phyloP scores from a whole-genome alignment of 2,113 vertebrate species.

The Litocranius walleri region DNA sequence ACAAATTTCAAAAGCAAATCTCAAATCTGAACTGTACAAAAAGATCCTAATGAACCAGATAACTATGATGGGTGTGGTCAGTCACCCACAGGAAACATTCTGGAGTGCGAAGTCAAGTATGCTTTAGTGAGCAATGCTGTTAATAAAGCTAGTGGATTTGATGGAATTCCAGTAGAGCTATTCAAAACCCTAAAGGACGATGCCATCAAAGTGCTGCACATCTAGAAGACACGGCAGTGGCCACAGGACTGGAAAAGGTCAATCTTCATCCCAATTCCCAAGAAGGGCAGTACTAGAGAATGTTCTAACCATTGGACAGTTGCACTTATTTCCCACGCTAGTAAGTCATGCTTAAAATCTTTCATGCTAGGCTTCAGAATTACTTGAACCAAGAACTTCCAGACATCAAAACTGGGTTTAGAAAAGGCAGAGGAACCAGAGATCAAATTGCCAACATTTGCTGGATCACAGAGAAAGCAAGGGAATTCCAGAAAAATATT shows the following conservation, averaged over 20 bases:
- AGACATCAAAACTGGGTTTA: neutral
- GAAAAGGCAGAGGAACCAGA: neutral
- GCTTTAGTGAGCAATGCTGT: neutral
- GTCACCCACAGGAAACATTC: neutral
- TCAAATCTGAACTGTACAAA: neutral
- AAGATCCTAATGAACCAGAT: neutral
- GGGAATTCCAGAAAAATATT: neutral
- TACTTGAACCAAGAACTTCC: neutral
- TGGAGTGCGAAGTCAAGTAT: neutral
- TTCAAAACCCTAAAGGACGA: neutral
- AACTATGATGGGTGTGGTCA: neutral
- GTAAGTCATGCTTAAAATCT: neutral
- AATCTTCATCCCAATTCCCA: neutral
- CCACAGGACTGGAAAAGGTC: neutral
- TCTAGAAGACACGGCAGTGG: neutral
- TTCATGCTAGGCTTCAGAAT: neutral
- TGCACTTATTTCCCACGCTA: neutral
- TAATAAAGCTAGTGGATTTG: neutral
- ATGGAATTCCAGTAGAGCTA: neutral
- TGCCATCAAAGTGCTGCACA: neutral
- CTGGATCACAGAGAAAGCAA: neutral
- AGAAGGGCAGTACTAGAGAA: neutral
- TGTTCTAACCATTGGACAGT: neutral
- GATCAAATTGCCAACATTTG: neutral
- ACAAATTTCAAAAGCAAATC: neutral